phyloP scores from a whole-genome alignment of 1,140 invertebrate species.

The Macrotrachela quadricornifera region DNA sequence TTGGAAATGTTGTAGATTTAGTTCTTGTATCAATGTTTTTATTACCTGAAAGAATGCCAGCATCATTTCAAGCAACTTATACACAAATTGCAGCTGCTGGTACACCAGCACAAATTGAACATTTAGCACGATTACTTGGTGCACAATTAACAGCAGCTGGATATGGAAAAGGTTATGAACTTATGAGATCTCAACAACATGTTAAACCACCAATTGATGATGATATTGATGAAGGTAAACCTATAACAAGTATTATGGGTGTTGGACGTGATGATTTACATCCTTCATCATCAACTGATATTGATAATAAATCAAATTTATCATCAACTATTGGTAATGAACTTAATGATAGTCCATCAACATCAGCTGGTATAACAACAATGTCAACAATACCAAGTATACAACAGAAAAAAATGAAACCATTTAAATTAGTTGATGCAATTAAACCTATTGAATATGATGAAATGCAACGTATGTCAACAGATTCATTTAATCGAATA shows the following conservation, averaged over 20 bases:
- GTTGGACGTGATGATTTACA: background rate
- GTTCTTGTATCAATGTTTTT: slow-evolving; percentile 38
- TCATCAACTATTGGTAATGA: too few species aligned
- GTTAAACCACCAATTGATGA: too few species aligned
- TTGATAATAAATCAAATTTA: background rate
- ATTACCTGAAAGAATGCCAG: slow-evolving; percentile 61
- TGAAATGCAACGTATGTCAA: slow-evolving; percentile 33
- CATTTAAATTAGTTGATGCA: slow-evolving; percentile 19
- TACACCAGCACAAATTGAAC: slow-evolving; percentile 45
- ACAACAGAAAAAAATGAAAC: slow-evolving; percentile 7
- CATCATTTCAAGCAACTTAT: slow-evolving; percentile 61
- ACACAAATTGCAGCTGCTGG: slow-evolving; percentile 72
- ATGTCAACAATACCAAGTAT: background rate
- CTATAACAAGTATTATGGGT: background rate
- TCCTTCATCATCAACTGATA: background rate
- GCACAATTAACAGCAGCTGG: slow-evolving; percentile 52
- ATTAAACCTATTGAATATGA: slow-evolving; percentile 15
- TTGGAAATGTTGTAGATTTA: slow-evolving; percentile 35
- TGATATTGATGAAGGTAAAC: background rate
- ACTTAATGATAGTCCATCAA: too few species aligned
- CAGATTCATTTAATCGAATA: slow-evolving; percentile 53
- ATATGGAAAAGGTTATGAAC: slow-evolving; percentile 43
- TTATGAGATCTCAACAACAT: slow-evolving; percentile 15
- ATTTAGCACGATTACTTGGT: slow-evolving; percentile 52
- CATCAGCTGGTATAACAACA: too few species aligned